Conservation (phyloP, 1,140 invertebrate genomes). For the Lordiphosa collinella region DNA sequence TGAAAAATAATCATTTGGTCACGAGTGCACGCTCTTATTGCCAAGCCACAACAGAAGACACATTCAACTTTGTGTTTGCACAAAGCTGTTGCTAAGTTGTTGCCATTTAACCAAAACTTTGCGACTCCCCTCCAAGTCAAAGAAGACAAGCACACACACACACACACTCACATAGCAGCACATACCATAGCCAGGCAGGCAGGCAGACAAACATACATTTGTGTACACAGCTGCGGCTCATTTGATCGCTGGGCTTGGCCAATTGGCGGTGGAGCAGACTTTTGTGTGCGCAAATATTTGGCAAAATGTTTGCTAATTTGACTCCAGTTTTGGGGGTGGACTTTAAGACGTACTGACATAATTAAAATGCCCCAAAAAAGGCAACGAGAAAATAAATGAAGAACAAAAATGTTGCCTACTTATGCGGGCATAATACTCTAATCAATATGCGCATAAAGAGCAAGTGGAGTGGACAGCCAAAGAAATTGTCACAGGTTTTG, state of each 20-base stretch:
- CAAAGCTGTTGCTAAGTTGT: conserved; percentile 49
- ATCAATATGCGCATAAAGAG: not conserved
- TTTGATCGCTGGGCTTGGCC: conserved; percentile 64
- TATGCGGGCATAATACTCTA: conserved; percentile 21
- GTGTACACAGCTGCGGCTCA: conserved; percentile 72
- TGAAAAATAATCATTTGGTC: too few relatives aligned
- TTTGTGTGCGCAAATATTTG: conserved; percentile 61
- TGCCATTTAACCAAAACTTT: conserved; percentile 16
- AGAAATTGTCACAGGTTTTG: too few relatives aligned
- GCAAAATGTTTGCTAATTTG: conserved; percentile 51
- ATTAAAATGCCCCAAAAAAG: conserved; percentile 24
- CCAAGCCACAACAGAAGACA: conserved; percentile 30
- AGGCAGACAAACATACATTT: conserved; percentile 19
- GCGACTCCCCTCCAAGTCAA: not conserved
- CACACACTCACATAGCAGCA: not conserved
- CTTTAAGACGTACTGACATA: conserved; percentile 9
- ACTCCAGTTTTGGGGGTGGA: not conserved
- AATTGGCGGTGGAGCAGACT: conserved; percentile 48
- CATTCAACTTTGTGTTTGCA: conserved; percentile 34
- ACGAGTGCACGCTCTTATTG: conserved; percentile 15
- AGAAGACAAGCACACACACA: conserved; percentile 13
- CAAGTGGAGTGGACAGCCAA: not conserved
- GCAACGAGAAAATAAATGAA: too few relatives aligned
- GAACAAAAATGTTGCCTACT: conserved; percentile 14
- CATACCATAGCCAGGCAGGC: too few relatives aligned